Evolutionary conservation across 2,888 invertebrate species (phyloP), one percentile per base, ranked within the genome.

Genomic region (Athalia circularis): DNA sequence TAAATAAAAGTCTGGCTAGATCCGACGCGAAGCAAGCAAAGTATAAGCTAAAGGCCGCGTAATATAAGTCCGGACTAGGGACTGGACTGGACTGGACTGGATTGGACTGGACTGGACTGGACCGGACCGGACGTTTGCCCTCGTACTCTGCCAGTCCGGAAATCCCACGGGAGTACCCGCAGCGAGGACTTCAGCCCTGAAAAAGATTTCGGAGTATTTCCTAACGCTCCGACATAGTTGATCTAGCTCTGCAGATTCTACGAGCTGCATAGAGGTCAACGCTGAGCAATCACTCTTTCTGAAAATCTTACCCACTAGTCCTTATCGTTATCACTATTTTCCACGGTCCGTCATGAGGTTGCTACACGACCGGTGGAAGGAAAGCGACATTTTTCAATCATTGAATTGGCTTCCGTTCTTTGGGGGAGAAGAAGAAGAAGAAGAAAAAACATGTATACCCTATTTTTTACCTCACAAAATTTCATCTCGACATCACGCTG

Each of bases 261-360:
- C 8, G 8, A 47, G 65, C 45, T 45, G n/a, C 6, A 43, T 59
- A 62, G 48, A 11, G 50, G 29, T 9, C 62, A 50, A 50, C 48
- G 48, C 57, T 15, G 47, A 50, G 75, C 11, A 62, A 75, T 75
- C 75, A 29, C n/a, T 62, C 62, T 75, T 75, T 62, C 62, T 52
- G 50, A 75, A 29, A n/a, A 62, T 75, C 15, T 15, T 29, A 43
- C 50, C 52, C 29, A 13, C 13, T 29, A 29, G 29, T 7, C 65
- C 59, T 62, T 29, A 43, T 72, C 52, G 62, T 75, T 62, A 75
- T 75, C 75, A 52, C 29, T 62, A 11, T 75, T 75, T 64, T 50
- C 48, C n/a, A 48, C n/a, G n/a, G 75, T 43, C 52, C 59, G 54
- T 68, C 29, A 43, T 4, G 54, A 54, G 52, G 4, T 6, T 15